Evolutionary conservation across 2,113 vertebrate species (phyloP), one percentile per base, ranked within the genome.

Genomic region (Paradisaea rubra): DNA sequence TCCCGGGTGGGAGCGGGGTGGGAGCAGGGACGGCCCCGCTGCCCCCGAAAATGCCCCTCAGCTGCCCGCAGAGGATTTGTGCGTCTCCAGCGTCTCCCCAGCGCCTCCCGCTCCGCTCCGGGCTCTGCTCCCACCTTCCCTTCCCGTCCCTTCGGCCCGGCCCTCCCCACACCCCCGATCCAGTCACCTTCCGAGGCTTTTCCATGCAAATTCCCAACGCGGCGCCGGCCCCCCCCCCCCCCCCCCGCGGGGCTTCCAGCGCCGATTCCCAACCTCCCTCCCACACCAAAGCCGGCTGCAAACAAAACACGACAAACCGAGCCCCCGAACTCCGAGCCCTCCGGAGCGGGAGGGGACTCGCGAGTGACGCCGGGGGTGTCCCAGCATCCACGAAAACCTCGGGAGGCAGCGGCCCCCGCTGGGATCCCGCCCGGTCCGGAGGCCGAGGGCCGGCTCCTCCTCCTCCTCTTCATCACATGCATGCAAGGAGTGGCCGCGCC

Each of bases 401-500:
- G 27, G 73, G 33, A 70, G 60, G 89, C 65, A 2, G 56, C 50
- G n/a, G 89, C 45, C 56, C 45, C 42, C 11, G 1, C 76, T 33
- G 0, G 4, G 30, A 76, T 30, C 70, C 53, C 45, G 72, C 77
- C 9, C 88, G 31, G 57, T 63, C 24, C 4, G 8, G 72, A 89
- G 90, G 73, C 88, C 14, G 5, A 89, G 79, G 82, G 74, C 91
- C 39, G 53, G 57, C 52, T 88, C 72, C 71, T 91, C 94, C 50
- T 95, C 94, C 42, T 94, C 93, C 53, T 84, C 94, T 42, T 91
- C 94, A 64, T 86, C 93, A 30, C 96, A 96, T 96, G 96, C 96
- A 96, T 96, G 96, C 96, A 96, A 96, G 91, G 91, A 93, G 93
- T 6, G 65, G 12, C 25, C 2, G 13, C 11, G 87, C 91, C 93